Evolutionary conservation across 2,888 invertebrate genomes (phyloP).

Genomic region (Hyppa rectilinea): DNA sequence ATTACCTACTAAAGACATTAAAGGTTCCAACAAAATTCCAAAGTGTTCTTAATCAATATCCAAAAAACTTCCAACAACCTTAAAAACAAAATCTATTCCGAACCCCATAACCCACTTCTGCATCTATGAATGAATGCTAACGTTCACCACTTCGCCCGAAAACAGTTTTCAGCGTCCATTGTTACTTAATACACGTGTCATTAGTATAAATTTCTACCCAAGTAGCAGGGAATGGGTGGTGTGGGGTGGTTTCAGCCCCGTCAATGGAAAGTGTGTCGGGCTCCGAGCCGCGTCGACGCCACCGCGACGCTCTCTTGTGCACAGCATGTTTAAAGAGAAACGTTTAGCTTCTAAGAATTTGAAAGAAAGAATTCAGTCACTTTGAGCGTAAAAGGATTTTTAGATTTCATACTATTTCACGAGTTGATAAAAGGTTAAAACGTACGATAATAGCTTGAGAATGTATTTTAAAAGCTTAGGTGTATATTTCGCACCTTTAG

Average conservation of each 20-base stretch:
- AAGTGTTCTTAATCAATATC: background rate
- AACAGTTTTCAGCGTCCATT: slow-evolving; percentile 56
- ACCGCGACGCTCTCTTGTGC: slow-evolving; percentile 52
- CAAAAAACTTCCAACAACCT: background rate
- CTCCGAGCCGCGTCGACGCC: slow-evolving; percentile 87
- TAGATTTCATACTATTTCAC: slow-evolving; percentile 23
- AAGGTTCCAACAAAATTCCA: background rate
- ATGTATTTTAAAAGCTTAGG: background rate
- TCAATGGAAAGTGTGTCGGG: slow-evolving; percentile 89
- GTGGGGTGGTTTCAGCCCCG: slow-evolving; percentile 76
- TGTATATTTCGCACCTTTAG: too few species aligned
- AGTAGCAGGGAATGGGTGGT: slow-evolving; percentile 68
- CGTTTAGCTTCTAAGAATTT: slow-evolving; percentile 54
- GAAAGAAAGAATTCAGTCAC: slow-evolving; percentile 52
- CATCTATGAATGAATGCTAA: slow-evolving; percentile 52
- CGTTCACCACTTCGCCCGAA: slow-evolving; percentile 36
- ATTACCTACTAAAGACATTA: background rate
- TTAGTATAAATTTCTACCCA: slow-evolving; percentile 69
- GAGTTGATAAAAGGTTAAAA: slow-evolving; percentile 1
- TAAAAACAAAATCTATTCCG: slow-evolving; percentile 2
- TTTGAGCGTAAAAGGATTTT: slow-evolving; percentile 49
- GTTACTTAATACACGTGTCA: slow-evolving; percentile 62
- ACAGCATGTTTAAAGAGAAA: slow-evolving; percentile 65
- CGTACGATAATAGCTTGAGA: background rate
- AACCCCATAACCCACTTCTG: slow-evolving; percentile 21